Evolutionary conservation across 2,888 invertebrate species (phyloP).

Genomic region (Cetonia aurata): DNA sequence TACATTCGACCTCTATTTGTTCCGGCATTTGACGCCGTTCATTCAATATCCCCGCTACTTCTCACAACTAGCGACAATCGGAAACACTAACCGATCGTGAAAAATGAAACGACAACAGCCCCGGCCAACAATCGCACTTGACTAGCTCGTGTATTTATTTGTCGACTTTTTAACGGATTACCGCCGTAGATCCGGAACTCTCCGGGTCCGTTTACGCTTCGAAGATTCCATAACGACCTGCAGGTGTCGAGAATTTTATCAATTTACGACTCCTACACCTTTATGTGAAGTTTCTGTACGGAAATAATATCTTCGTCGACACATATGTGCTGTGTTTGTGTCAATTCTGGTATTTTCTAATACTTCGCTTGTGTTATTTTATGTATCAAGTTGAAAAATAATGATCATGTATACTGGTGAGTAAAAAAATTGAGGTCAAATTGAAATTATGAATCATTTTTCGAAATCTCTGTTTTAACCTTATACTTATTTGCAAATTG

Average conservation of each 20-base stretch:
- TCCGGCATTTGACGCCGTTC: constrained; percentile 25
- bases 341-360: too few relatives aligned
- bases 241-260: constrained; percentile 54
- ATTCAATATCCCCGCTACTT: constrained; percentile 14
- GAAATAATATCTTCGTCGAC: too few relatives aligned
- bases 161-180: constrained; percentile 58
- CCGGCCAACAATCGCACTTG: constrained; percentile 50
- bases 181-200: constrained; percentile 49
- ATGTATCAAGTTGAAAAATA: too few relatives aligned
- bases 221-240: constrained; percentile 53
- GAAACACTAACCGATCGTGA: constrained; percentile 37
- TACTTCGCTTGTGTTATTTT: too few relatives aligned
- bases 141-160: constrained; percentile 56
- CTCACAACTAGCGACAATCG: constrained; percentile 16
- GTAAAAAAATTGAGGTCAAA: too few relatives aligned
- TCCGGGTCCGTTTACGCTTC: constrained; percentile 51
- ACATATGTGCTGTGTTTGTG: too few relatives aligned
- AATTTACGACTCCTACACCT: constrained; percentile 44
- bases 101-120: constrained; percentile 41
- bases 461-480: too few relatives aligned
- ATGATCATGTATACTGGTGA: too few relatives aligned
- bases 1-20: constrained; percentile 16
- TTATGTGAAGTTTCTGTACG: too few relatives aligned
- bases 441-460: too few relatives aligned
- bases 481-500: too few relatives aligned